These are phyloP conservation scores for Deroptyus accipitrinus DNA, from an alignment of 2,113 vertebrate genomes.

Conservation along the genomic window DNA sequence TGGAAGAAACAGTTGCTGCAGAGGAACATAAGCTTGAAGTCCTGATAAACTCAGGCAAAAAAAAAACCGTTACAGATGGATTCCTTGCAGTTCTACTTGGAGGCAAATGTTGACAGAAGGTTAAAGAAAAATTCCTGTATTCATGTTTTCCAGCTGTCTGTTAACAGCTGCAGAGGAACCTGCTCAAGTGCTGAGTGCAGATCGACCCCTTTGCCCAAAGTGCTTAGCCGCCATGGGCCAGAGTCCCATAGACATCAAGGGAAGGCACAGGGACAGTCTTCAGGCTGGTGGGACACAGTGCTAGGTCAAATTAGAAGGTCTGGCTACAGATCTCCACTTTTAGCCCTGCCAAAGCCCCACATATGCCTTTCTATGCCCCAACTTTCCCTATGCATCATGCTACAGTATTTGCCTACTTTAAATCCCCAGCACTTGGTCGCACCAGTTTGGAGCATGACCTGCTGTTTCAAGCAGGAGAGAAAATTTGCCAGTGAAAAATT, in stretches of 20 bases:
- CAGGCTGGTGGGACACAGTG: too few species aligned
- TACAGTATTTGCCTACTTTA: accelerated
- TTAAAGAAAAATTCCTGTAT: neutral
- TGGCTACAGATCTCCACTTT: neutral
- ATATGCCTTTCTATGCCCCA: neutral
- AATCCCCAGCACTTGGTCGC: too few species aligned
- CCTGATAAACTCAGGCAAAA: neutral
- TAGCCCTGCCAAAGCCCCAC: neutral
- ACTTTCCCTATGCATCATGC: accelerated
- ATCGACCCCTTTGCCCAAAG: neutral
- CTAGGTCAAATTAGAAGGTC: neutral
- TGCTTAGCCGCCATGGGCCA: neutral
- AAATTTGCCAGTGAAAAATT: neutral
- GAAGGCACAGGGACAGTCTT: accelerated
- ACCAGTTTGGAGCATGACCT: accelerated
- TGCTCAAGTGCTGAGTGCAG: neutral
- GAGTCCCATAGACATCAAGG: neutral
- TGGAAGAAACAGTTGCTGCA: neutral
- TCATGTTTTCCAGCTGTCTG: neutral
- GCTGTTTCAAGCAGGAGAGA: neutral
- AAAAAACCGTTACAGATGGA: neutral
- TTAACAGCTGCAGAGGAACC: neutral
- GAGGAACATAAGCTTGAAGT: neutral
- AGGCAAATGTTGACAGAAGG: neutral
- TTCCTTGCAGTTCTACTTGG: neutral